These are phyloP conservation scores for Spinibarbus caldwelli DNA, from an alignment of 2,797 vertebrate genomes.

Conservation along the genomic window DNA sequence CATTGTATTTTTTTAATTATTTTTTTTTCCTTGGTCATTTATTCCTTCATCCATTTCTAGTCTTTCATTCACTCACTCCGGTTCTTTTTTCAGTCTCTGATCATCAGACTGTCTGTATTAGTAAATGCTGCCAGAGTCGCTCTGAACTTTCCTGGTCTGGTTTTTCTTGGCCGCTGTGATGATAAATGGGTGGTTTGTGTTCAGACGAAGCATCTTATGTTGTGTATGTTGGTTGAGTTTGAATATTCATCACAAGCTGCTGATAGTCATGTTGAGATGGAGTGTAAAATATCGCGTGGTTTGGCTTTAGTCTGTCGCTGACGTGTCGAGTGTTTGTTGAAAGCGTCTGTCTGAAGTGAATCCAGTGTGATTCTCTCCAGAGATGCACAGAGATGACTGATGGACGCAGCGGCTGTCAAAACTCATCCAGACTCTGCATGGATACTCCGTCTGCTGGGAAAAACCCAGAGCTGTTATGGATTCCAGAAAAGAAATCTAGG, in stretches of 20 bases:
- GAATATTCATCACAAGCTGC: conserved; percentile 56
- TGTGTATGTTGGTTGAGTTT: neutral
- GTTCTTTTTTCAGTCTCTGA: too few species aligned
- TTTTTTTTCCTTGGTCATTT: too few species aligned
- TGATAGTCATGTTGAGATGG: conserved; percentile 27
- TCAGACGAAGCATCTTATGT: conserved; percentile 6
- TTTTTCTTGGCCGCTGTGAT: too few species aligned
- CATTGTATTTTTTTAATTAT: too few species aligned
- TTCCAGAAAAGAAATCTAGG: neutral
- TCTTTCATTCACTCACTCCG: too few species aligned
- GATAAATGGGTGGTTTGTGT: neutral
- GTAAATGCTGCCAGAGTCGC: too few species aligned
- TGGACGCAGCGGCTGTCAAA: too few species aligned
- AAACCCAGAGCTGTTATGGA: neutral
- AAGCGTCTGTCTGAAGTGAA: neutral
- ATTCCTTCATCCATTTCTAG: too few species aligned
- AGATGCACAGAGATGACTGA: neutral
- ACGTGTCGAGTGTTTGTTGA: neutral
- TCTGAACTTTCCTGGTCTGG: too few species aligned
- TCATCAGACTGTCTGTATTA: too few species aligned
- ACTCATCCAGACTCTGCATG: too few species aligned
- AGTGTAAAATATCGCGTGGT: neutral
- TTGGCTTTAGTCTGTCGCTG: conserved; percentile 34
- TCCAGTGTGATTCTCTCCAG: neutral
- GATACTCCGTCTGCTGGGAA: neutral